These are phyloP conservation scores for Nettapus auritus DNA, from an alignment of 2,113 vertebrate genomes.

Conservation along the genomic window DNA sequence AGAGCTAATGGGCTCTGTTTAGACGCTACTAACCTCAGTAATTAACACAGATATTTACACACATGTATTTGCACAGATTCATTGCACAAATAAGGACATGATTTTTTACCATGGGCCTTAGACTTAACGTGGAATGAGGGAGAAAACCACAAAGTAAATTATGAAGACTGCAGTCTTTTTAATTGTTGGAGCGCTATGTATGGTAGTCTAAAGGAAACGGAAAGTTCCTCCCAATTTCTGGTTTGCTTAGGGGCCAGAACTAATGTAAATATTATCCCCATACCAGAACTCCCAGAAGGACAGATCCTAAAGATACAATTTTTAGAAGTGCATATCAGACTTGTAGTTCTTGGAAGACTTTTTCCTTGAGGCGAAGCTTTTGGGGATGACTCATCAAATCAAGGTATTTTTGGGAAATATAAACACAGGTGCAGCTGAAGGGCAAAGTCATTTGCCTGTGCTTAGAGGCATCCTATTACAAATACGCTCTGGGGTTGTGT, in stretches of 20 bases:
- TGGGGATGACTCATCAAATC: neutral
- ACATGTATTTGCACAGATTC: neutral
- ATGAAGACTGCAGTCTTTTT: neutral
- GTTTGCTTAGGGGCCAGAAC: neutral
- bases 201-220: neutral
- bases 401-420: neutral
- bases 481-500: neutral
- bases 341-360: neutral
- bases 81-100: neutral
- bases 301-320: neutral
- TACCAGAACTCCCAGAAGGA: neutral
- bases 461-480: neutral
- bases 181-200: neutral
- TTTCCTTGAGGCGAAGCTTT: neutral
- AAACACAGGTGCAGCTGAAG: slow-evolving; percentile 8
- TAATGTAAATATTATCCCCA: neutral
- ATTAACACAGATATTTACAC: neutral
- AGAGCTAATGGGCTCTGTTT: neutral
- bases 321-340: neutral
- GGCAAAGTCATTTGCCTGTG: neutral
- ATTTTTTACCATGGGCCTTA: neutral
- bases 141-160: neutral
- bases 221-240: neutral
- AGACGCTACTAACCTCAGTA: neutral
- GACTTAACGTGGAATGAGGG: neutral